Percentiles rank a stretch among this genome's conserved stretches.
These are phyloP conservation scores for Spisula subtruncata DNA, from an alignment of 2,888 invertebrate species.

Conservation along the genomic window DNA sequence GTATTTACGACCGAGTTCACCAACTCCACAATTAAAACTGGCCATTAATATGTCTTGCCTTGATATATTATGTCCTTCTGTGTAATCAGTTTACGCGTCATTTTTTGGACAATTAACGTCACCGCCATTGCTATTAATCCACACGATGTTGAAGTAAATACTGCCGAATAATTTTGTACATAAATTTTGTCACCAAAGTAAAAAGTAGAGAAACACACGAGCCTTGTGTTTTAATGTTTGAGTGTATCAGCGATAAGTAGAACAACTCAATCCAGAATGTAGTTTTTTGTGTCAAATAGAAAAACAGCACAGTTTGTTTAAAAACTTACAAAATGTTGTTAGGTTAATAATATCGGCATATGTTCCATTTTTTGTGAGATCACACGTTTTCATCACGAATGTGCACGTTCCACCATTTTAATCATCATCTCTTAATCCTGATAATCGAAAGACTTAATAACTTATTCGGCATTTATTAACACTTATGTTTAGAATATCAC, in stretches of 20 bases:
- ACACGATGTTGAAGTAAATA: slow-evolving; percentile 7
- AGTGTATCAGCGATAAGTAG: neutral
- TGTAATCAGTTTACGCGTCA: slow-evolving; percentile 18
- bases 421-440: neutral
- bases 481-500: neutral
- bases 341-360: neutral
- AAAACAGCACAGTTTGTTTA: neutral
- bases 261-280: neutral
- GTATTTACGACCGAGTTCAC: neutral
- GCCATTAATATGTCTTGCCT: slow-evolving; percentile 37
- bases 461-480: neutral
- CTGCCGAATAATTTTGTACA: neutral
- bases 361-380: neutral
- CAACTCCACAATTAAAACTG: slow-evolving; percentile 25
- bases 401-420: neutral
- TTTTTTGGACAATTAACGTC: slow-evolving; percentile 41
- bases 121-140: slow-evolving; percentile 18
- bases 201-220: neutral
- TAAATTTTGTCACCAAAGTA: neutral
- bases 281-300: neutral
- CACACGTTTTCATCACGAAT: neutral
- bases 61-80: slow-evolving; percentile 35
- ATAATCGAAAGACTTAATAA: neutral
- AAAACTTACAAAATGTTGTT: neutral
- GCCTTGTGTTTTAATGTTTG: neutral